Evolutionary conservation across 2,797 vertebrate species (phyloP).

Genomic region (Urosaurus nigricauda): DNA sequence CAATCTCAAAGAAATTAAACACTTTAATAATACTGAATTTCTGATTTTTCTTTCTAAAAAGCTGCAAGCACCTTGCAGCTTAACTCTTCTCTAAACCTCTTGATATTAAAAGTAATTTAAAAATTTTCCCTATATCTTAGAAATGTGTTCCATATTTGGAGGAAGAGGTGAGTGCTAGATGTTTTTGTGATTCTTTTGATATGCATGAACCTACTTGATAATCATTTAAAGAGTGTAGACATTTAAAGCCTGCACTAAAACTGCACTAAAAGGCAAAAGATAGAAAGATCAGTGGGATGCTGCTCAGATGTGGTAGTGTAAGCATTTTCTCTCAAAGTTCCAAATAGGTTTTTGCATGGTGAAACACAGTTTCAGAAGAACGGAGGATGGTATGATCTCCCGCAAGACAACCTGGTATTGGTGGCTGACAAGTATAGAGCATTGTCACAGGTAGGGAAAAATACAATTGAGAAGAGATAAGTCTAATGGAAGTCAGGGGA

Average conservation of each 20-base stretch:
- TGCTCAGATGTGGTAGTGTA: not conserved
- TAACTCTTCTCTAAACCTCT: not conserved
- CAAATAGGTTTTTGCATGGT: not conserved
- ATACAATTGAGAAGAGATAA: not conserved
- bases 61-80: not conserved
- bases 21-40: constrained; percentile 78
- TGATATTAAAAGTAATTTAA: not conserved
- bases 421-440: not conserved
- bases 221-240: too few relatives aligned
- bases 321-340: not conserved
- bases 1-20: constrained; percentile 81
- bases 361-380: not conserved
- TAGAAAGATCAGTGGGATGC: not conserved
- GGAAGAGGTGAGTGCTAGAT: not conserved
- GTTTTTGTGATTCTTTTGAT: not conserved
- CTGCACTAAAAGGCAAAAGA: not conserved
- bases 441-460: not conserved
- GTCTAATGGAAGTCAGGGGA: not conserved
- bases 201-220: not conserved
- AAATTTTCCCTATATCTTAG: not conserved
- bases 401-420: not conserved
- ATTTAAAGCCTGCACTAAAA: not conserved
- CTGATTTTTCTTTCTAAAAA: constrained; percentile 64
- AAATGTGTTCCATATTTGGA: not conserved
- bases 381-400: not conserved